These are phyloP conservation scores for Trididemnum clinides DNA, from an alignment of 23 tunicate species.

Conservation along the genomic window DNA sequence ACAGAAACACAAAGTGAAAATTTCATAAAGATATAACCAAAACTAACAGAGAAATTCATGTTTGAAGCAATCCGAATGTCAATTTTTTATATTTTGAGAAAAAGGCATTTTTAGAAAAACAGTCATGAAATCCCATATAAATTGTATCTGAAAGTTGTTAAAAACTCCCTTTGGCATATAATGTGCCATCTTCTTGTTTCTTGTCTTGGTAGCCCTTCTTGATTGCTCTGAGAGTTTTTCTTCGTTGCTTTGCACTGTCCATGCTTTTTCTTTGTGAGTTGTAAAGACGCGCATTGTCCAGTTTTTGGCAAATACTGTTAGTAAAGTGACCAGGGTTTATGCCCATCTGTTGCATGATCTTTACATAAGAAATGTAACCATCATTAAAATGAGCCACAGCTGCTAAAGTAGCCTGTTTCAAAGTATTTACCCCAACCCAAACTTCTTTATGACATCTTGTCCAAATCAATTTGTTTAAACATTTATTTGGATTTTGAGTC, in stretches of 20 bases:
- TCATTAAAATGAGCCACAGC: background rate
- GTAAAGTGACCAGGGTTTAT: background rate
- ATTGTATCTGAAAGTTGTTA: too few species aligned
- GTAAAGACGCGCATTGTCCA: background rate
- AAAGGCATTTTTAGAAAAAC: too few species aligned
- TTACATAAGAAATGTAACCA: background rate
- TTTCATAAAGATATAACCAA: too few species aligned
- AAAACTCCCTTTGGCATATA: conserved; percentile 5
- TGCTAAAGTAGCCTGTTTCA: background rate
- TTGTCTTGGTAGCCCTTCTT: conserved; percentile 5
- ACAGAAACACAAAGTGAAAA: too few species aligned
- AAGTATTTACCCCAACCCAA: background rate
- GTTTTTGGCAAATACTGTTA: background rate
- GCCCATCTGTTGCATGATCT: background rate
- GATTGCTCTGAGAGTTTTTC: conserved; percentile 12
- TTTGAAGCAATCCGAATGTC: too few species aligned
- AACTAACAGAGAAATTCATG: too few species aligned
- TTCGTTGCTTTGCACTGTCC: background rate
- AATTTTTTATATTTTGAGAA: too few species aligned
- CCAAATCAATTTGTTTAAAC: background rate
- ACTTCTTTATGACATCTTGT: background rate
- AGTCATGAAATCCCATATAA: too few species aligned
- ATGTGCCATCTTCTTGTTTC: background rate
- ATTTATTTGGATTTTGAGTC: background rate
- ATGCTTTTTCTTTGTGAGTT: background rate